Evolutionary conservation across 2,888 invertebrate genomes (phyloP).

Genomic region (Chromoteleia sp.): DNA sequence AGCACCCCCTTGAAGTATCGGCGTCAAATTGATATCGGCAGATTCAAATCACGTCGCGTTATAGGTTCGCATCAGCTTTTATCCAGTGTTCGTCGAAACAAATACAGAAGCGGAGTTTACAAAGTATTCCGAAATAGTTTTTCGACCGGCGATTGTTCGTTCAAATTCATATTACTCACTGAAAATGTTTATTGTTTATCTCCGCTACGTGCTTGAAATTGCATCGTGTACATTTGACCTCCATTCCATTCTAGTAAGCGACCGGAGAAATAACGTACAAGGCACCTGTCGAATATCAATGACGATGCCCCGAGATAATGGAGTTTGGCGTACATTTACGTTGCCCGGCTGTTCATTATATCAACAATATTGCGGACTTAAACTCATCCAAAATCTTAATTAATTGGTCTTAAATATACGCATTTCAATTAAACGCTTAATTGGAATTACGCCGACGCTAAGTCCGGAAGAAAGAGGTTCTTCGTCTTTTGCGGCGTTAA

Average conservation of each 20-base stretch:
- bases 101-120: conserved; percentile 41
- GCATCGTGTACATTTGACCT: conserved; percentile 57
- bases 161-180: conserved; percentile 62
- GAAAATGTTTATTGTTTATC: conserved; percentile 69
- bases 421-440: conserved; percentile 22
- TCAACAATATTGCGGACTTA: conserved; percentile 33
- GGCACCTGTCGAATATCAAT: conserved; percentile 69
- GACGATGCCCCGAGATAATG: conserved; percentile 58
- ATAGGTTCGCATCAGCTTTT: conserved; percentile 44
- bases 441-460: background rate
- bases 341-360: conserved; percentile 51
- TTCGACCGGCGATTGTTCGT: conserved; percentile 43
- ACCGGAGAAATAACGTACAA: conserved; percentile 59
- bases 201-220: conserved; percentile 63
- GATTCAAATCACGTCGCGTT: conserved; percentile 60
- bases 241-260: conserved; percentile 56
- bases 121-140: conserved; percentile 47
- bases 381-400: conserved; percentile 33
- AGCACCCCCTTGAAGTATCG: conserved; percentile 11
- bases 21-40: conserved; percentile 45
- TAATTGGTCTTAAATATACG: conserved; percentile 33
- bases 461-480: too few species aligned
- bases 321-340: conserved; percentile 56
- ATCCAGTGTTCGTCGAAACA: conserved; percentile 29
- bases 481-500: too few species aligned